Evolutionary conservation across 2,113 vertebrate genomes (phyloP).

Genomic region (Falcunculus frontatus): DNA sequence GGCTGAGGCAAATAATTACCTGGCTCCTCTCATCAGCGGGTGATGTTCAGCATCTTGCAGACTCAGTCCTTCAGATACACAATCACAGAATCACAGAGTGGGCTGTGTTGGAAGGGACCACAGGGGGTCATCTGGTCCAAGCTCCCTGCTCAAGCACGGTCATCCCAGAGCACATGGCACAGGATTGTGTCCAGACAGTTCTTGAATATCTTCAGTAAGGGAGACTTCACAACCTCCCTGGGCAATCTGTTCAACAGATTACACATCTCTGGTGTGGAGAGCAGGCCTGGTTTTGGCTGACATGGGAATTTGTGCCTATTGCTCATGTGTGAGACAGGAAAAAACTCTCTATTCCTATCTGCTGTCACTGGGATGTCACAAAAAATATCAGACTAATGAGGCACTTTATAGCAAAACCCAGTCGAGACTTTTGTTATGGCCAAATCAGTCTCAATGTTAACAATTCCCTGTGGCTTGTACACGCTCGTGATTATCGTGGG

Average conservation of each 20-base stretch:
- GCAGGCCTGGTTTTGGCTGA: neutral
- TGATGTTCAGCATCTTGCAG: neutral
- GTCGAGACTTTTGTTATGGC: conserved; percentile 28
- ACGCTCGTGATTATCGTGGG: neutral
- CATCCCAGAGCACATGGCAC: neutral
- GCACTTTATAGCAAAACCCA: neutral
- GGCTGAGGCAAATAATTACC: conserved; percentile 27
- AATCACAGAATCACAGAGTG: neutral
- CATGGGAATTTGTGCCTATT: neutral
- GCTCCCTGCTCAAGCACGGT: neutral
- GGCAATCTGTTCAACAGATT: neutral
- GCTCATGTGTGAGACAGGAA: neutral
- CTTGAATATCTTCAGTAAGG: neutral
- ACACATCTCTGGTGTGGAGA: neutral
- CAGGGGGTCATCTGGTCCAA: neutral
- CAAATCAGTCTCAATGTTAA: conserved; percentile 29
- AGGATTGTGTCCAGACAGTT: neutral
- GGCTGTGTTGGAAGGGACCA: neutral
- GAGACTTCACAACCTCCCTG: neutral
- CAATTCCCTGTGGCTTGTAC: neutral
- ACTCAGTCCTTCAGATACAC: neutral
- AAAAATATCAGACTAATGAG: conserved; percentile 48
- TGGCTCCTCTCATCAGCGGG: neutral
- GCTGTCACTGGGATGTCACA: neutral
- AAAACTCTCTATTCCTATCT: neutral